Evolutionary conservation across 2,797 vertebrate genomes (phyloP).

Genomic region (Pangasius sanitwongsei): DNA sequence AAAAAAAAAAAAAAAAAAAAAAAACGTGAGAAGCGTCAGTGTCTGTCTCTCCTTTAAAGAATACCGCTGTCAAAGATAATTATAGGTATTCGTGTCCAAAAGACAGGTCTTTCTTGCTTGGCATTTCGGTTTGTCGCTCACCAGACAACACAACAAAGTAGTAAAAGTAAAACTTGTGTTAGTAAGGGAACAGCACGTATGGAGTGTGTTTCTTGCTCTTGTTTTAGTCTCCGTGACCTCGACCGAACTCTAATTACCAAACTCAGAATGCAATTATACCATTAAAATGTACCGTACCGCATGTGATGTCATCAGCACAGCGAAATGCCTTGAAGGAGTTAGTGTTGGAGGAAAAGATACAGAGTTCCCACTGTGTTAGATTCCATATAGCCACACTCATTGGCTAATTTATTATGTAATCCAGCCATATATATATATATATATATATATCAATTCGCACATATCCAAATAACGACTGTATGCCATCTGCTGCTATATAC

Average conservation of each 20-base stretch:
- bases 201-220: too few relatives aligned
- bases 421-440: not conserved
- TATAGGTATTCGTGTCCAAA: slow-evolving; percentile 35
- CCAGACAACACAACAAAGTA: not conserved
- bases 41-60: slow-evolving; percentile 30
- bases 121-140: not conserved
- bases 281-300: not conserved
- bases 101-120: slow-evolving; percentile 23
- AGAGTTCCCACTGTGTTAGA: not conserved
- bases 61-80: slow-evolving; percentile 42
- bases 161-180: not conserved
- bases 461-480: not conserved
- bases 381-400: not conserved
- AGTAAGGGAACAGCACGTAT: not conserved
- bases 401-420: not conserved
- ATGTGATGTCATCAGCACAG: too few relatives aligned
- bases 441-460: not conserved
- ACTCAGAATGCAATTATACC: not conserved
- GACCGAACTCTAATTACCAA: not conserved
- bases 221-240: not conserved
- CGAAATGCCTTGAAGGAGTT: not conserved
- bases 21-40: slow-evolving; percentile 23
- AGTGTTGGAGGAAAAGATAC: not conserved
- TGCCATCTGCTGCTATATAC: not conserved
- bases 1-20: slow-evolving; percentile 17